Evolutionary conservation across 2,888 invertebrate species (phyloP).

Genomic region (Hydropsyche betteni): DNA sequence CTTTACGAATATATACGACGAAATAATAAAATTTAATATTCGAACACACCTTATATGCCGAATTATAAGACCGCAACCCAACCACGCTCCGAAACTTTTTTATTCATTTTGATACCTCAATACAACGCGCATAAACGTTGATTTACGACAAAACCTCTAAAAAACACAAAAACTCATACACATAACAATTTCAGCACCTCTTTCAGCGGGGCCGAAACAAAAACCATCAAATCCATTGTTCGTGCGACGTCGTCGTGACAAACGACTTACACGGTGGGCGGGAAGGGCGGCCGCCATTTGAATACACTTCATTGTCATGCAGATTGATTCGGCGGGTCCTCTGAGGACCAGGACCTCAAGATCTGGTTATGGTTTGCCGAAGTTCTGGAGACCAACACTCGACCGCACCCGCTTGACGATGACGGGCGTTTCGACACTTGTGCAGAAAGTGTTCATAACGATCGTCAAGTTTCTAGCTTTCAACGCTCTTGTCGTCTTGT

Average conservation of each 20-base stretch:
- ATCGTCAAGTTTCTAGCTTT: constrained; percentile 39
- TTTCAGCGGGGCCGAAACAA: neutral
- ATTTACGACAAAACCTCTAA: no score
- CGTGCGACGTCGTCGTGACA: neutral
- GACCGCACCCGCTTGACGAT: constrained; percentile 23
- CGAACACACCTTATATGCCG: no score
- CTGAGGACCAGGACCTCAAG: constrained; percentile 19
- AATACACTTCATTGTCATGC: constrained; percentile 36
- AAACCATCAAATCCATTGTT: neutral
- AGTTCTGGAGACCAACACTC: constrained; percentile 19
- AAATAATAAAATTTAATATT: no score
- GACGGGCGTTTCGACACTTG: constrained; percentile 1
- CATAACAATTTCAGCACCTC: no score
- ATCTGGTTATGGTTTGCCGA: neutral
- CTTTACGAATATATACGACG: no score
- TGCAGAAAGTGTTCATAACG: neutral
- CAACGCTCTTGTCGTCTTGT: constrained; percentile 40
- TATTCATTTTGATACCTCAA: no score
- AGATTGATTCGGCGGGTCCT: constrained; percentile 32
- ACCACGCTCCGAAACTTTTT: no score
- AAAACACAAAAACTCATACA: no score
- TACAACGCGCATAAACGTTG: no score
- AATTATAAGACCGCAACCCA: no score
- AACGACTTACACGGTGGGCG: neutral
- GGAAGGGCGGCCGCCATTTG: constrained; percentile 22